Evolutionary conservation across 2,113 vertebrate species (phyloP).

Genomic region (Rhipidura dahli): DNA sequence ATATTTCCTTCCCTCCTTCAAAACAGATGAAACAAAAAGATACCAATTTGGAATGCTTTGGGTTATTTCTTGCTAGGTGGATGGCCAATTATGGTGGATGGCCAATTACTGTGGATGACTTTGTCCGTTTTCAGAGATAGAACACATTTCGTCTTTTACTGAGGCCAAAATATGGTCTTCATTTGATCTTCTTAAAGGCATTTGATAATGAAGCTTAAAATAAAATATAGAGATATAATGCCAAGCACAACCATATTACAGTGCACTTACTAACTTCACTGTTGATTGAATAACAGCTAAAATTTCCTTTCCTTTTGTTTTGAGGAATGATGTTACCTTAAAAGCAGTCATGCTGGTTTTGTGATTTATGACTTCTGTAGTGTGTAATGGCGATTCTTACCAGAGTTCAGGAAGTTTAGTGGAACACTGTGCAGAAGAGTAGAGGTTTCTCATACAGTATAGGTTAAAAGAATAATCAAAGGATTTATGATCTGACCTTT

Average conservation of each 20-base stretch:
- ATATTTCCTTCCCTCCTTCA: background rate
- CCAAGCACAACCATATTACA: background rate
- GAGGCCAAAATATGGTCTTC: background rate
- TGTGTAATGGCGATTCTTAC: background rate
- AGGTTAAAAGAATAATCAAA: background rate
- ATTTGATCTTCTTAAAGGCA: background rate
- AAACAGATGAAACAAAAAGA: background rate
- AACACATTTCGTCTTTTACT: background rate
- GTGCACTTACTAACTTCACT: background rate
- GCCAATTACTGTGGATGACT: background rate
- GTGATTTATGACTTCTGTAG: background rate
- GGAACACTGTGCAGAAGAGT: background rate
- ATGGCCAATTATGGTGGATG: background rate
- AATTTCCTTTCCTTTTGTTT: background rate
- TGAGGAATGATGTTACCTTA: background rate
- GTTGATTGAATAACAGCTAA: background rate
- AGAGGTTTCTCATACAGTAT: background rate
- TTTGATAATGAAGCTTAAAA: background rate
- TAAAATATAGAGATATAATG: background rate
- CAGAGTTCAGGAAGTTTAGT: background rate
- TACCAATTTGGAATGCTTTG: background rate
- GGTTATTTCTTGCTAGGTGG: background rate
- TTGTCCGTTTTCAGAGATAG: background rate
- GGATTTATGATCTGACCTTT: background rate
- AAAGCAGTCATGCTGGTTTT: background rate